phyloP scores from a whole-genome alignment of 2,113 vertebrate genomes.

The Sminthopsis crassicaudata region DNA sequence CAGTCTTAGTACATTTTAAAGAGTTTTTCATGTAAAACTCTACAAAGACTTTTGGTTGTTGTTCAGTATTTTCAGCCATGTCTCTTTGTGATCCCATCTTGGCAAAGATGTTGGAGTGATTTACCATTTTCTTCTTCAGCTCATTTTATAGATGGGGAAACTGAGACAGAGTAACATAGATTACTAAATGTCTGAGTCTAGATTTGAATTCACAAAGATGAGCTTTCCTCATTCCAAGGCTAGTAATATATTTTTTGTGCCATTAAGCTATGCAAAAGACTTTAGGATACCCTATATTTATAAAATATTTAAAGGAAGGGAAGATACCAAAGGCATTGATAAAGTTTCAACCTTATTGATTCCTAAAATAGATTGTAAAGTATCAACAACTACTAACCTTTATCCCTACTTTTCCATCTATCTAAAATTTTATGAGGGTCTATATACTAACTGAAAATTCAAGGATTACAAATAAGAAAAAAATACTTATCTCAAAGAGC shows the following conservation, averaged over 20 bases:
- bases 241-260: not conserved
- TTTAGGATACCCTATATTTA: not conserved
- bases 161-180: not conserved
- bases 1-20: not conserved
- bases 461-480: not conserved
- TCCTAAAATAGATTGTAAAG: not conserved
- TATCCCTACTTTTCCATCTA: not conserved
- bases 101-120: not conserved
- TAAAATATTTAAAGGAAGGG: not conserved
- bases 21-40: not conserved
- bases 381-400: not conserved
- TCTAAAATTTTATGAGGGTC: not conserved
- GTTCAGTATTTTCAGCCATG: not conserved
- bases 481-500: not conserved
- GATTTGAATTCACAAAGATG: not conserved
- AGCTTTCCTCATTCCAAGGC: not conserved
- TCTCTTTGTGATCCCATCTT: not conserved
- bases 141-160: not conserved
- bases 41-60: not conserved
- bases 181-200: not conserved
- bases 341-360: not conserved
- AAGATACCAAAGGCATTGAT: not conserved
- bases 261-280: not conserved
- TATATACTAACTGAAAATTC: not conserved
- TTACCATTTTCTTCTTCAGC: not conserved